Conservation (phyloP, 2,113 vertebrate species). For the Erinaceus europaeus region DNA sequence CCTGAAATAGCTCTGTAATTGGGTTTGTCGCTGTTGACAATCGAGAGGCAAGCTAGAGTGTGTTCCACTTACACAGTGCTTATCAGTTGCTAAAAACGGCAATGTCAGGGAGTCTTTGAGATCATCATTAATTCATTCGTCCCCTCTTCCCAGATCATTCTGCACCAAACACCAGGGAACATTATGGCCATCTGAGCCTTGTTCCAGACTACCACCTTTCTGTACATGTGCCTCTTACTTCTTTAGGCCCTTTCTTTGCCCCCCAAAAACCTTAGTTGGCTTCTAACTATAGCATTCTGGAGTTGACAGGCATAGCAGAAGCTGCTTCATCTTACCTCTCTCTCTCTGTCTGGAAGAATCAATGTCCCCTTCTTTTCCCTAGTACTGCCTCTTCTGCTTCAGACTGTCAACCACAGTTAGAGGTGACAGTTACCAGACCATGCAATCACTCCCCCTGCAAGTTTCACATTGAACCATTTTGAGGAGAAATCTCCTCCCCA, state of each 20-base stretch:
- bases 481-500: background rate
- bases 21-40: slow-evolving; percentile 35
- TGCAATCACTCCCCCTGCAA: background rate
- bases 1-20: slow-evolving; percentile 58
- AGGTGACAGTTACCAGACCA: background rate
- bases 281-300: background rate
- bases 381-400: background rate
- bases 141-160: background rate
- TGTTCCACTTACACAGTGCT: background rate
- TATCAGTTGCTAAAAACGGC: slow-evolving; percentile 68
- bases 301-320: background rate
- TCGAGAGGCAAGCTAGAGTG: slow-evolving; percentile 1
- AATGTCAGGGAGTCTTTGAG: slow-evolving; percentile 66
- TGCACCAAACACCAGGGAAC: slow-evolving; percentile 9
- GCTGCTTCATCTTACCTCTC: background rate
- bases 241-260: background rate
- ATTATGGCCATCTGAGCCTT: background rate
- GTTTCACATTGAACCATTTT: background rate
- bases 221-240: background rate
- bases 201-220: slow-evolving; percentile 24
- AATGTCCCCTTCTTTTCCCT: background rate
- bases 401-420: background rate
- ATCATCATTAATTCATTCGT: slow-evolving; percentile 71
- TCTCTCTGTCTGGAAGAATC: too few species aligned
- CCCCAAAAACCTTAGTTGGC: background rate